Evolutionary conservation across 2,797 vertebrate species (phyloP).

Genomic region (Linurgus olivaceus): DNA sequence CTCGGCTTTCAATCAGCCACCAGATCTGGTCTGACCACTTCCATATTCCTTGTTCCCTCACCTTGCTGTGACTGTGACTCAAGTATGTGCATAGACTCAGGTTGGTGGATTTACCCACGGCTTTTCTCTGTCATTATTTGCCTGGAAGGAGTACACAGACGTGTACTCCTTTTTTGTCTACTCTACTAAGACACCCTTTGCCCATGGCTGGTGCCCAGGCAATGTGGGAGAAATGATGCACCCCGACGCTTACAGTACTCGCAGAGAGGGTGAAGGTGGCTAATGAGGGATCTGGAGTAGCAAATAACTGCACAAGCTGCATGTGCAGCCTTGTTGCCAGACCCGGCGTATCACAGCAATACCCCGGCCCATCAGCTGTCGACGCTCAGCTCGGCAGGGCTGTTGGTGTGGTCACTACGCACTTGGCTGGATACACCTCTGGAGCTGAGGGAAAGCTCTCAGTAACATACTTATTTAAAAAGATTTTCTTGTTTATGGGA

Average conservation of each 20-base stretch:
- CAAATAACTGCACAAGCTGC: neutral
- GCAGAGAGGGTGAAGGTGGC: neutral
- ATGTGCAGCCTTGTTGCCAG: neutral
- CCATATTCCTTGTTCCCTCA: neutral
- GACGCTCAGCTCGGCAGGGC: neutral
- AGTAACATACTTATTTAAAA: neutral
- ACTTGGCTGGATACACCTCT: neutral
- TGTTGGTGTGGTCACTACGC: neutral
- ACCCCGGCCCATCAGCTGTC: neutral
- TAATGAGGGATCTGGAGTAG: neutral
- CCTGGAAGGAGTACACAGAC: neutral
- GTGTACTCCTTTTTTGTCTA: neutral
- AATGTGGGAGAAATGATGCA: neutral
- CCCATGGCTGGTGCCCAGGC: neutral
- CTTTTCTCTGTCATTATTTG: neutral
- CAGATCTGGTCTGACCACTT: neutral
- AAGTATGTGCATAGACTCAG: accelerated
- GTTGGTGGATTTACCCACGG: neutral
- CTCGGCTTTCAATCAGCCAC: neutral
- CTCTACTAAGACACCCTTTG: neutral
- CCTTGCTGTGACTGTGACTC: accelerated
- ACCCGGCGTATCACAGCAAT: neutral
- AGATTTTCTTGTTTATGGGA: neutral
- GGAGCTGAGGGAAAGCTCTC: neutral
- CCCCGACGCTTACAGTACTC: too few species aligned